These are phyloP conservation scores for Scopus umbretta DNA, from an alignment of 2,113 vertebrate genomes.

Conservation along the genomic window DNA sequence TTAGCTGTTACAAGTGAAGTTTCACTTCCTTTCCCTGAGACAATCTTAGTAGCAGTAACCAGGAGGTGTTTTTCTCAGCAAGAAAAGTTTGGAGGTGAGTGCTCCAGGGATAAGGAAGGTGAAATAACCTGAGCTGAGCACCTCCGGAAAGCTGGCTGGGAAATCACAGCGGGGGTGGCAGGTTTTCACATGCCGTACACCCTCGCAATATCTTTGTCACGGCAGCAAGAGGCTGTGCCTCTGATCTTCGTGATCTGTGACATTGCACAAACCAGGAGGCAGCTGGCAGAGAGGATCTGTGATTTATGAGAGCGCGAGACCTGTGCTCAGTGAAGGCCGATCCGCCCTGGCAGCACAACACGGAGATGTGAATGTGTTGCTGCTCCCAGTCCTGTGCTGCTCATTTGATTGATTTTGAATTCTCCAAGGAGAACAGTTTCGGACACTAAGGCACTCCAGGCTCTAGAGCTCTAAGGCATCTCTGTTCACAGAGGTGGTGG, in stretches of 20 bases:
- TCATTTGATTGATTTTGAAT: background rate
- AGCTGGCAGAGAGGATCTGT: background rate
- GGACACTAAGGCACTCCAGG: background rate
- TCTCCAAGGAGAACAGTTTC: background rate
- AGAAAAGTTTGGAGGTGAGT: background rate
- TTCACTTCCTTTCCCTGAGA: background rate
- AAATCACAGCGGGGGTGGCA: rapidly evolving
- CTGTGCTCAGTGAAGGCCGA: background rate
- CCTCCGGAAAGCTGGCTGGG: background rate
- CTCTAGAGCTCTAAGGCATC: background rate
- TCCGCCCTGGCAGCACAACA: background rate
- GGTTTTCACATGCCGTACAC: background rate
- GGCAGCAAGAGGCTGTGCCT: background rate
- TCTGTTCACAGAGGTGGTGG: background rate
- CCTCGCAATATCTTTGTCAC: rapidly evolving
- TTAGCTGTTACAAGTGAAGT: background rate
- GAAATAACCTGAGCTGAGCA: background rate
- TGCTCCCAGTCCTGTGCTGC: background rate
- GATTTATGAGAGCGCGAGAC: background rate
- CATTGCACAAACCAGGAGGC: background rate
- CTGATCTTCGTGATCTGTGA: rapidly evolving
- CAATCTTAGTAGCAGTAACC: background rate
- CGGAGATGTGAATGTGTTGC: rapidly evolving
- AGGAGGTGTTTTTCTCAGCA: background rate
- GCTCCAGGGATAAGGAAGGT: background rate